Evolutionary conservation across 2,113 vertebrate genomes (phyloP).

Genomic region (Seriola dumerili): DNA sequence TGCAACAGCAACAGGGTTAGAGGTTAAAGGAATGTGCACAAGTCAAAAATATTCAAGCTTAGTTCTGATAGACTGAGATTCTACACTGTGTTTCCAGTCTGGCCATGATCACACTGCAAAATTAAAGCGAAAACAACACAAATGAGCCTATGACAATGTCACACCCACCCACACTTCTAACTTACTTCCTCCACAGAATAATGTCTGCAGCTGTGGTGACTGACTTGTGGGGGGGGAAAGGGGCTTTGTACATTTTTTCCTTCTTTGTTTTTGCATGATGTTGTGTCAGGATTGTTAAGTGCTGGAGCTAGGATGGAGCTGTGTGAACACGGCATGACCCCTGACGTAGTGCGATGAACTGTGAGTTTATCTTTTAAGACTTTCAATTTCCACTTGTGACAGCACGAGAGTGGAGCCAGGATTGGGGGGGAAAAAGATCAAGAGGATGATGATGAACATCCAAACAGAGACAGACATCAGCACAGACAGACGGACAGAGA

Average conservation of each 20-base stretch:
- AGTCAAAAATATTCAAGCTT: constrained; percentile 74
- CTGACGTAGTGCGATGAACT: constrained; percentile 54
- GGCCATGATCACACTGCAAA: constrained; percentile 66
- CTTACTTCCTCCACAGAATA: constrained; percentile 39
- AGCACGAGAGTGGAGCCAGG: constrained; percentile 57
- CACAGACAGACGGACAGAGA: constrained; percentile 59
- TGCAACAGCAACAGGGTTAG: constrained; percentile 54
- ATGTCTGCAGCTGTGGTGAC: constrained; percentile 44
- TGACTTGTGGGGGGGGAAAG: constrained; percentile 23
- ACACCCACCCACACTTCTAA: constrained; percentile 31
- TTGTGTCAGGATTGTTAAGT: constrained; percentile 65
- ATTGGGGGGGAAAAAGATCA: constrained; percentile 40
- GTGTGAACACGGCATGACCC: constrained; percentile 55
- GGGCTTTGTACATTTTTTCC: not conserved
- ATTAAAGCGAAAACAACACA: constrained; percentile 18
- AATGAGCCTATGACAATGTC: constrained; percentile 12
- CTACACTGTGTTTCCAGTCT: constrained; percentile 76
- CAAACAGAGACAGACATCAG: constrained; percentile 58
- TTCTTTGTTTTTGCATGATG: constrained; percentile 26
- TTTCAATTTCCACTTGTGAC: constrained; percentile 73
- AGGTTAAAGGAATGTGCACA: constrained; percentile 81
- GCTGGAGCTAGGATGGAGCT: constrained; percentile 64
- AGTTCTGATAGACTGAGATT: constrained; percentile 73
- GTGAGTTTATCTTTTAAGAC: constrained; percentile 66
- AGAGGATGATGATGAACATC: constrained; percentile 54